These are phyloP conservation scores for Daphoenositta chrysoptera DNA, from an alignment of 2,113 vertebrate species.

Conservation along the genomic window DNA sequence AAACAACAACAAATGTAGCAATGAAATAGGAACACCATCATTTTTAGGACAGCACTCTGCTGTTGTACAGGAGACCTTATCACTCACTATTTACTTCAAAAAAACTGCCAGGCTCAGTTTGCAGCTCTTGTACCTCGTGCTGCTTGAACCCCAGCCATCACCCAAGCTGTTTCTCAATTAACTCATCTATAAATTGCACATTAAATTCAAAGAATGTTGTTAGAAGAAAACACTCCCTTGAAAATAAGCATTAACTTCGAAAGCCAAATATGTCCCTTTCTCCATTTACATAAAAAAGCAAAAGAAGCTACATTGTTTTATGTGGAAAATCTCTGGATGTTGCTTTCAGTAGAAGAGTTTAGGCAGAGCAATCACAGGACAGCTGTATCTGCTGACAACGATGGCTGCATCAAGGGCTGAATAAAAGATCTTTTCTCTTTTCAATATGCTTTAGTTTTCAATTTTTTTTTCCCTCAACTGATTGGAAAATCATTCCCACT, in stretches of 20 bases:
- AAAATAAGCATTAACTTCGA: not conserved
- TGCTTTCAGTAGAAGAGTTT: not conserved
- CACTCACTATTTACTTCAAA: not conserved
- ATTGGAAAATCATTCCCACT: not conserved
- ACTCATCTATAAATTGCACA: not conserved
- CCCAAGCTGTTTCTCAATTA: not conserved
- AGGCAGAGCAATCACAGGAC: not conserved
- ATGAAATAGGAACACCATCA: not conserved
- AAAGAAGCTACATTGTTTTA: not conserved
- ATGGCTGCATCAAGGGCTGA: not conserved
- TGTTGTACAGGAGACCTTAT: accelerated
- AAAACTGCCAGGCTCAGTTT: not conserved
- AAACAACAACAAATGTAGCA: not conserved
- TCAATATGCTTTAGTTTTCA: not conserved
- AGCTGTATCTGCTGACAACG: not conserved
- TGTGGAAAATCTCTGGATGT: not conserved
- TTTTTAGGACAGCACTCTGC: not conserved
- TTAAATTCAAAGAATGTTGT: not conserved
- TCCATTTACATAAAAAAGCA: not conserved
- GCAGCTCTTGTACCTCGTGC: not conserved
- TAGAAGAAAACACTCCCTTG: not conserved
- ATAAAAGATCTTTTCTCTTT: not conserved
- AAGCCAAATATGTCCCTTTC: not conserved
- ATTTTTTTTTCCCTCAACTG: not conserved
- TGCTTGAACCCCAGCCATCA: not conserved